Evolutionary conservation across 2,888 invertebrate species (phyloP).

Genomic region (Orthosia cruda): DNA sequence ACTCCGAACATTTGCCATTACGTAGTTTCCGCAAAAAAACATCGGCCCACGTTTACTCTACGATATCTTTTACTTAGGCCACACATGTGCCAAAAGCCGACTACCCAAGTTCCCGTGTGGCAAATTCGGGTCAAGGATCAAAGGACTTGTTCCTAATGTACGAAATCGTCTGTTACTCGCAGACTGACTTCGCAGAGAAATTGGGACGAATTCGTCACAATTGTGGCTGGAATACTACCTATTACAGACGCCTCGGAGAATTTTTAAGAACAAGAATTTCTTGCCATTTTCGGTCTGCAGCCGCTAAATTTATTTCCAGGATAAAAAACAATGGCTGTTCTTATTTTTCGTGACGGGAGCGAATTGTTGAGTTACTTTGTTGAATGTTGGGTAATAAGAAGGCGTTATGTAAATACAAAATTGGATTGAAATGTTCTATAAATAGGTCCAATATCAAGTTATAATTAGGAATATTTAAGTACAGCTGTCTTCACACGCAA

Average conservation of each 20-base stretch:
- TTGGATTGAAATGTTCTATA: slow-evolving; percentile 26
- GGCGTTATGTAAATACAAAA: slow-evolving; percentile 27
- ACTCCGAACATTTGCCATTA: slow-evolving; percentile 20
- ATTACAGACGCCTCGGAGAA: slow-evolving; percentile 48
- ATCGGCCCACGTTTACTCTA: slow-evolving; percentile 39
- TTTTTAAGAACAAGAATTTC: slow-evolving; percentile 55
- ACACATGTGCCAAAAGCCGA: slow-evolving; percentile 44
- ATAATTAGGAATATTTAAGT: not conserved
- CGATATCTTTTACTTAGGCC: slow-evolving; percentile 46
- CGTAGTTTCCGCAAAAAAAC: slow-evolving; percentile 38
- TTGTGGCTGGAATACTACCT: slow-evolving; percentile 44
- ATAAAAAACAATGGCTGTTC: slow-evolving; percentile 51
- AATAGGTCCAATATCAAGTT: slow-evolving; percentile 3
- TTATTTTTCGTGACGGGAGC: slow-evolving; percentile 41
- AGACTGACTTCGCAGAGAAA: slow-evolving; percentile 42
- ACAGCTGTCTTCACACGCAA: slow-evolving; percentile 6
- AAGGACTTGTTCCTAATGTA: slow-evolving; percentile 50
- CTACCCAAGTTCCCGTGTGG: slow-evolving; percentile 48
- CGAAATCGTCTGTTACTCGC: slow-evolving; percentile 44
- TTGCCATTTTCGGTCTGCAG: slow-evolving; percentile 40
- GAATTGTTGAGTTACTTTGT: slow-evolving; percentile 48
- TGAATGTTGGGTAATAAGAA: slow-evolving; percentile 18
- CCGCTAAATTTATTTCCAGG: slow-evolving; percentile 57
- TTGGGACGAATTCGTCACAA: slow-evolving; percentile 64
- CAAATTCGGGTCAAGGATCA: slow-evolving; percentile 70